phyloP scores from a whole-genome alignment of 2,797 vertebrate species.

The Gastrophryne carolinensis region DNA sequence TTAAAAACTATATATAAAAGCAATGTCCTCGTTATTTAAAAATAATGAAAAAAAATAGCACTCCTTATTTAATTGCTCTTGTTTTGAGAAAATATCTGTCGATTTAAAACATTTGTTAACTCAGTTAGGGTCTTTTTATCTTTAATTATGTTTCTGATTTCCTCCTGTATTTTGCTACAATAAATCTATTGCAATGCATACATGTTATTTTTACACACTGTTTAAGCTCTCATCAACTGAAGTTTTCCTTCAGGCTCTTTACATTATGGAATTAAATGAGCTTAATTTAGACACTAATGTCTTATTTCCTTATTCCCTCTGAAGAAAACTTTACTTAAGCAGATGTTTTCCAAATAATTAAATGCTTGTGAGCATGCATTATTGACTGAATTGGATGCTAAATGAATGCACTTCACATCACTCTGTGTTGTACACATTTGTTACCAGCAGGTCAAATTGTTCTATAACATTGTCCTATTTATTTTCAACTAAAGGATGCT shows the following conservation, averaged over 20 bases:
- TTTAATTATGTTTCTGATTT: too few relatives aligned
- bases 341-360: conserved; percentile 74
- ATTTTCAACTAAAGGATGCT: conserved; percentile 52
- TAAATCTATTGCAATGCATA: not conserved
- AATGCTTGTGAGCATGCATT: conserved; percentile 66
- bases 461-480: conserved; percentile 60
- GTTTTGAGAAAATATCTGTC: too few relatives aligned
- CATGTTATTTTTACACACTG: not conserved
- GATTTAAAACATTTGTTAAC: too few relatives aligned
- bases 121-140: too few relatives aligned
- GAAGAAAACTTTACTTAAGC: conserved; percentile 66
- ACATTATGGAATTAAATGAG: conserved; percentile 46
- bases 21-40: too few relatives aligned
- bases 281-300: conserved; percentile 58
- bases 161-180: not conserved
- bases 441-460: conserved; percentile 55
- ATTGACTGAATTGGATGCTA: conserved; percentile 67
- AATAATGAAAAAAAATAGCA: too few relatives aligned
- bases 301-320: conserved; percentile 63
- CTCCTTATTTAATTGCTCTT: too few relatives aligned
- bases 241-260: conserved; percentile 52
- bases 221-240: conserved; percentile 11
- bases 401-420: conserved; percentile 60
- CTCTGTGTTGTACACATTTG: conserved; percentile 54
- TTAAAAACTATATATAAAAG: too few relatives aligned